Evolutionary conservation across 2,113 vertebrate species (phyloP).

Genomic region (Syngnathus typhle): DNA sequence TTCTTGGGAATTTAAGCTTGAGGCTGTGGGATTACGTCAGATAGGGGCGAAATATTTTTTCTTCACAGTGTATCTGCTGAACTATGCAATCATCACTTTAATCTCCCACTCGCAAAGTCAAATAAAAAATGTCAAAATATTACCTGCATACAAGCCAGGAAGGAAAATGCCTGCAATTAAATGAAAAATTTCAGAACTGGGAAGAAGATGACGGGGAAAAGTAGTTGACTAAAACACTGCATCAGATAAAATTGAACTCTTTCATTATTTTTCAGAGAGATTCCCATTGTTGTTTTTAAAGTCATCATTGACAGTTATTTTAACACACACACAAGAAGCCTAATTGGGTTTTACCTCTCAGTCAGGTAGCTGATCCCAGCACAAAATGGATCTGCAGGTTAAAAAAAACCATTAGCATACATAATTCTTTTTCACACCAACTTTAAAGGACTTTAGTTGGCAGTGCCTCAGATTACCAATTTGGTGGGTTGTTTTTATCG

Average conservation of each 20-base stretch:
- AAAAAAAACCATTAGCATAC: background rate
- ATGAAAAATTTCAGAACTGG: background rate
- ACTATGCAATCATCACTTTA: slow-evolving; percentile 33
- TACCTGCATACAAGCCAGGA: background rate
- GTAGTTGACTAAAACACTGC: slow-evolving; percentile 49
- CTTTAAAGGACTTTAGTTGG: fast-evolving
- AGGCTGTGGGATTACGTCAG: slow-evolving; percentile 38
- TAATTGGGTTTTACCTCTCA: slow-evolving; percentile 18
- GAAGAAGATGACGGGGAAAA: fast-evolving
- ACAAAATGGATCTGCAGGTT: background rate
- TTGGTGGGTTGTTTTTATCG: slow-evolving; percentile 63
- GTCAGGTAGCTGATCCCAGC: fast-evolving
- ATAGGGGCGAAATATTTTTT: slow-evolving; percentile 70
- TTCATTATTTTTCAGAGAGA: slow-evolving; percentile 88
- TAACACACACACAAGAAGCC: fast-evolving
- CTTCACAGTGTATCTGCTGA: slow-evolving; percentile 51
- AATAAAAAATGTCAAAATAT: background rate
- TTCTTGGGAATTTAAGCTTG: too few relatives aligned
- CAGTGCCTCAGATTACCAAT: slow-evolving; percentile 64
- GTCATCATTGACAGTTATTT: slow-evolving; percentile 75
- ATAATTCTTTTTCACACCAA: fast-evolving
- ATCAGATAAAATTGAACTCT: slow-evolving; percentile 72
- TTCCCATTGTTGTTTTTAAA: slow-evolving; percentile 80
- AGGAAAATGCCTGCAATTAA: slow-evolving; percentile 18
- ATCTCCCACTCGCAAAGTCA: fast-evolving